Conservation (phyloP, 1,140 invertebrate species). For the Hypothenemus hampei region DNA sequence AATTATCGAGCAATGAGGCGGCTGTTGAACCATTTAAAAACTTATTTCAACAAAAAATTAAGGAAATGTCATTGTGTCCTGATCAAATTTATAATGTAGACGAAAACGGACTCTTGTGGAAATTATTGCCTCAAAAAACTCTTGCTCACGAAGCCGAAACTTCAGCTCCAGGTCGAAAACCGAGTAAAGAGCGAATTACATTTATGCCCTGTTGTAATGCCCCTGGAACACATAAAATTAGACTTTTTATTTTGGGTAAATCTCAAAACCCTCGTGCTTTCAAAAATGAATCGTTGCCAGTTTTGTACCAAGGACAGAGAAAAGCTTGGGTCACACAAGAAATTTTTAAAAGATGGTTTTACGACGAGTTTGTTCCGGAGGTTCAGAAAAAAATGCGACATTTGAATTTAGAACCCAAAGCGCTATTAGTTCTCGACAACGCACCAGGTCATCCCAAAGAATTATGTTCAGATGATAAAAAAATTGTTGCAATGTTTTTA, state of each 20-base stretch:
- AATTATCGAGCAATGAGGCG: constrained; percentile 38
- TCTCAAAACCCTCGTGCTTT: constrained; percentile 34
- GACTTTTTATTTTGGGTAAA: constrained; percentile 40
- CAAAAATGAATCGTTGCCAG: neutral
- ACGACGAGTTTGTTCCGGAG: constrained; percentile 15
- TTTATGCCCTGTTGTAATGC: constrained; percentile 42
- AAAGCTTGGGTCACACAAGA: constrained; percentile 17
- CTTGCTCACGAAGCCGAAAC: constrained; percentile 7
- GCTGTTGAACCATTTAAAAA: constrained; percentile 24
- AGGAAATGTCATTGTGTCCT: constrained; percentile 11
- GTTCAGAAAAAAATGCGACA: constrained; percentile 15
- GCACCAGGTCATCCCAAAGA: constrained; percentile 27
- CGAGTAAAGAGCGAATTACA: constrained; percentile 40
- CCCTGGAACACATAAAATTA: constrained; percentile 40
- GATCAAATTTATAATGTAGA: constrained; percentile 29
- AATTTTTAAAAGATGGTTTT: constrained; percentile 17
- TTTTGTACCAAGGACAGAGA: neutral
- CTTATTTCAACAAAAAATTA: constrained; percentile 14
- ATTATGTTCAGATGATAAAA: constrained; percentile 22
- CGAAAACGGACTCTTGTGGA: constrained; percentile 23
- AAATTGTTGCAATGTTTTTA: constrained; percentile 38
- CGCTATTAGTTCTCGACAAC: constrained; percentile 39
- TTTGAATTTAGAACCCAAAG: constrained; percentile 16
- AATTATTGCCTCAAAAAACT: constrained; percentile 21
- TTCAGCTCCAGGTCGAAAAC: constrained; percentile 25